Evolutionary conservation across 2,113 vertebrate species (phyloP).

Genomic region (Hippocampus barbouri): DNA sequence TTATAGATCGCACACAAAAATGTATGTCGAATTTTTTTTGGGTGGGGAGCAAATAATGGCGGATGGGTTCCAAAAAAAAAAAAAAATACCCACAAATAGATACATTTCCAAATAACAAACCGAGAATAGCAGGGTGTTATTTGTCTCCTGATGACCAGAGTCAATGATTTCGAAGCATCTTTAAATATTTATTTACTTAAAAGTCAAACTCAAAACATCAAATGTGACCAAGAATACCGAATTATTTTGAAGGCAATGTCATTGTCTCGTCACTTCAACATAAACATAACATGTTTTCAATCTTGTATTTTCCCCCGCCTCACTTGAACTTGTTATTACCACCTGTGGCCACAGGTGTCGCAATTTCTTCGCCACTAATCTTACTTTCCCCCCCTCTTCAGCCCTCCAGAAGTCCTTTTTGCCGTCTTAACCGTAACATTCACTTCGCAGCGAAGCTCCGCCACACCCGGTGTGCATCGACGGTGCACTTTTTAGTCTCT

Average conservation of each 20-base stretch:
- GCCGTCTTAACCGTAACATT: slow-evolving; percentile 17
- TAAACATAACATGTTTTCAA: neutral
- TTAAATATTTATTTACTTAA: too few species aligned
- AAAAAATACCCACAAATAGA: too few species aligned
- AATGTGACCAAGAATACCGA: neutral
- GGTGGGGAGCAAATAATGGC: too few species aligned
- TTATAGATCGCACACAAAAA: too few species aligned
- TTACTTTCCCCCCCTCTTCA: slow-evolving; percentile 5
- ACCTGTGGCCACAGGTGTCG: neutral
- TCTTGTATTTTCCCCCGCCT: neutral
- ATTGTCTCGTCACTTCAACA: too few species aligned
- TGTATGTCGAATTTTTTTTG: too few species aligned
- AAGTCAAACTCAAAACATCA: neutral
- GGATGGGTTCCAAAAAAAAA: too few species aligned
- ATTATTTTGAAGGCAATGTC: neutral
- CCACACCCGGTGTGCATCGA: neutral
- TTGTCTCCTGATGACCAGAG: too few species aligned
- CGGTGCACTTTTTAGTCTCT: slow-evolving; percentile 20
- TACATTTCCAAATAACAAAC: too few species aligned
- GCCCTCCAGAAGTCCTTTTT: neutral
- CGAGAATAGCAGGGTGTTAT: too few species aligned
- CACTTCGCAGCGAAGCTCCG: slow-evolving; percentile 21
- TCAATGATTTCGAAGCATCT: too few species aligned
- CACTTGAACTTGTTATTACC: neutral
- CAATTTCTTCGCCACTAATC: slow-evolving; percentile 14